A percentile compares a stretch with the other conserved stretches of the same genome.
phyloP scores from a whole-genome alignment of 1,140 invertebrate species.

The Battus philenor region DNA sequence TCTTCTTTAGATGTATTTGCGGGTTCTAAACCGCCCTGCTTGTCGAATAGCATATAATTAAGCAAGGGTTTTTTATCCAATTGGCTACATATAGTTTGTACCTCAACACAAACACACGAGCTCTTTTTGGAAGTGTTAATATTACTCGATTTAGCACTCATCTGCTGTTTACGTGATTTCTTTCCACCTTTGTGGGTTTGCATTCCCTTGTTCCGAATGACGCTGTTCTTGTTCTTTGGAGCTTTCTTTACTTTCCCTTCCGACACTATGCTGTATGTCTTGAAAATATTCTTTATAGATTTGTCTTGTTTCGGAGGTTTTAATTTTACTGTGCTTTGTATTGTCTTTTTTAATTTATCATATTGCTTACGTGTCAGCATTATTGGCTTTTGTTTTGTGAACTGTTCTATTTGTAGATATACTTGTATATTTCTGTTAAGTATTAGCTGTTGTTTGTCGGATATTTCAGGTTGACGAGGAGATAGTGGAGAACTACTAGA shows the following conservation, averaged over 20 bases:
- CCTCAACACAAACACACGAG: constrained; percentile 3
- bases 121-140: not conserved
- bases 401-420: constrained; percentile 38
- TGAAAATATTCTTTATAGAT: constrained; percentile 20
- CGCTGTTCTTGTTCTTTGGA: constrained; percentile 6
- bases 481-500: not conserved
- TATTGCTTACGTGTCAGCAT: constrained; percentile 48
- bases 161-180: constrained; percentile 10
- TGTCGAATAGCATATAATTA: not conserved
- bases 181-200: constrained; percentile 5
- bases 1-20: constrained; percentile 1
- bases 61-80: not conserved
- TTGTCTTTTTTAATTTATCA: constrained; percentile 48
- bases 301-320: constrained; percentile 26
- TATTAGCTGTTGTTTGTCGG: constrained; percentile 20
- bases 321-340: constrained; percentile 29
- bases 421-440: constrained; percentile 45
- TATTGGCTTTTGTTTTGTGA: constrained; percentile 40
- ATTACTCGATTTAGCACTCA: constrained; percentile 4
- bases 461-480: not conserved
- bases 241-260: constrained; percentile 30
- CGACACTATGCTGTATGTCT: constrained; percentile 29
- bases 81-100: constrained; percentile 4
- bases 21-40: not conserved
- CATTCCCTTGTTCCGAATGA: constrained; percentile 14